Evolutionary conservation across 2,888 invertebrate species (phyloP).

Genomic region (Tetanocera ferruginea): DNA sequence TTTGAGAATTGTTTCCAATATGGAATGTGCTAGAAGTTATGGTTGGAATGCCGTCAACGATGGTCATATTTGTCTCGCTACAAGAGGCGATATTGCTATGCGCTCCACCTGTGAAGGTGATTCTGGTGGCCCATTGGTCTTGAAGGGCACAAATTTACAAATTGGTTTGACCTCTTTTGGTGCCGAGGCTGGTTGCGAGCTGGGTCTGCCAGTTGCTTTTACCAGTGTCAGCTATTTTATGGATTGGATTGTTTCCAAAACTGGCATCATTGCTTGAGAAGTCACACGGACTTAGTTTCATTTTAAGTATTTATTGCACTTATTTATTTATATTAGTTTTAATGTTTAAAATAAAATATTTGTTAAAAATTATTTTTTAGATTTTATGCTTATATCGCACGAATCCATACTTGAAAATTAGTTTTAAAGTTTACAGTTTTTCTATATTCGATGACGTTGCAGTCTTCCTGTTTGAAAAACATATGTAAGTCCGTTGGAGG

Average conservation of each 20-base stretch:
- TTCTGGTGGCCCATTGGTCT: conserved; percentile 64
- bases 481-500: too few species aligned
- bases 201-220: conserved; percentile 60
- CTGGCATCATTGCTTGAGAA: conserved; percentile 11
- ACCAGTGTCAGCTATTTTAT: conserved; percentile 56
- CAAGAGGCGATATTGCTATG: conserved; percentile 39
- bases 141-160: conserved; percentile 36
- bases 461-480: too few species aligned
- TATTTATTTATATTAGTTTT: too few species aligned
- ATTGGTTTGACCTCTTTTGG: conserved; percentile 64
- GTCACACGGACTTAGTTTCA: too few species aligned
- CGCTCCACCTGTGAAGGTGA: conserved; percentile 63
- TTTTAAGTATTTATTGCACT: too few species aligned
- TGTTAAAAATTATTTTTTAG: too few species aligned
- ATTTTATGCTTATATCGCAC: too few species aligned
- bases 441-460: too few species aligned
- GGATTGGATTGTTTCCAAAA: conserved; percentile 54
- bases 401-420: too few species aligned
- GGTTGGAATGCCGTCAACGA: conserved; percentile 43
- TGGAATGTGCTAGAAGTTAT: conserved; percentile 51
- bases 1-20: conserved; percentile 54
- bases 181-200: conserved; percentile 56
- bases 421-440: too few species aligned
- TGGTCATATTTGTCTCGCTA: conserved; percentile 54
- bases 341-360: too few species aligned